Percentiles rank a stretch among this genome's conserved stretches.
phyloP scores from a whole-genome alignment of 2,888 invertebrate genomes.

The Teinopalpus imperialis region DNA sequence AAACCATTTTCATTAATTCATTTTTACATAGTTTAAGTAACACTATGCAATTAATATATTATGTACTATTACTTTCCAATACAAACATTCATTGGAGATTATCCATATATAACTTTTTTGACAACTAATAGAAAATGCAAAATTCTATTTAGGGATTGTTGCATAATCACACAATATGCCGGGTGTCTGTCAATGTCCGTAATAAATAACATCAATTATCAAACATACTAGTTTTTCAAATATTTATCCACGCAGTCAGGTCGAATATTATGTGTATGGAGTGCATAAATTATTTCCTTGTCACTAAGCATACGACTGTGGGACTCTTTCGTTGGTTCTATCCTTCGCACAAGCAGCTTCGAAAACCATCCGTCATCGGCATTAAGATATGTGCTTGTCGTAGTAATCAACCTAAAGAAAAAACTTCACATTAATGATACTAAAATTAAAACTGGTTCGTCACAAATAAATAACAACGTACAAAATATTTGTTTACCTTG shows the following conservation, averaged over 20 bases:
- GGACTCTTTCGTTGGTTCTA: constrained; percentile 97
- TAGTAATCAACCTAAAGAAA: constrained; percentile 68
- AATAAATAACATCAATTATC: constrained; percentile 35
- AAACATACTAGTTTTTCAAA: constrained; percentile 93
- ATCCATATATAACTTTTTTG: neutral
- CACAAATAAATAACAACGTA: constrained; percentile 25
- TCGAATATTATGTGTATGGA: constrained; percentile 97
- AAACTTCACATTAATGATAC: constrained; percentile 40
- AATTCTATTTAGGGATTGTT: constrained; percentile 63
- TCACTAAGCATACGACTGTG: constrained; percentile 98
- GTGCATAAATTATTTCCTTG: constrained; percentile 96
- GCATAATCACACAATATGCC: constrained; percentile 56
- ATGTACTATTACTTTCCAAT: too few species aligned
- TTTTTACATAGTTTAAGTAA: too few species aligned
- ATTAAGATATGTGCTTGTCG: constrained; percentile 57
- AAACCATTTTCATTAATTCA: too few species aligned
- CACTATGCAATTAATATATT: too few species aligned
- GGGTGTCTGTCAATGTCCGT: constrained; percentile 33
- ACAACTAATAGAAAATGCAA: constrained; percentile 7
- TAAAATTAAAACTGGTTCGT: constrained; percentile 42
- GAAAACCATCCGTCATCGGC: constrained; percentile 92
- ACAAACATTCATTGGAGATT: too few species aligned
- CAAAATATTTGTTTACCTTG: constrained; percentile 51
- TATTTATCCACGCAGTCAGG: constrained; percentile 94
- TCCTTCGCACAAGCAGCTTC: constrained; percentile 93